These are phyloP conservation scores for Pipistrellus pygmaeus DNA, from an alignment of 2,797 vertebrate genomes.

Conservation along the genomic window DNA sequence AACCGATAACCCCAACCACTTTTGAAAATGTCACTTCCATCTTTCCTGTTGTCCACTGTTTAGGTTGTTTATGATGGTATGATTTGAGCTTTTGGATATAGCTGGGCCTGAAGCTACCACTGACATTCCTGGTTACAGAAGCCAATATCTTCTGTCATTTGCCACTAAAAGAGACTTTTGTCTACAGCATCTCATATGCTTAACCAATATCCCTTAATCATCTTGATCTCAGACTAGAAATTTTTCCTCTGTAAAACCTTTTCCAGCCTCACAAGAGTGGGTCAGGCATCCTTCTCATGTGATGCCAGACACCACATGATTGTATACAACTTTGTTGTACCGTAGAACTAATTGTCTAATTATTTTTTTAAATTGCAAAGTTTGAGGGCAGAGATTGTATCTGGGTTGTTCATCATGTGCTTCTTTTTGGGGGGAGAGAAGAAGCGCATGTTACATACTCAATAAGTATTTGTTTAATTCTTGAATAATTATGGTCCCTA, in stretches of 20 bases:
- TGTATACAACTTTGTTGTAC: background rate
- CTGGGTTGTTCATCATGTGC: background rate
- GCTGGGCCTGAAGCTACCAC: background rate
- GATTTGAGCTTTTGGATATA: background rate
- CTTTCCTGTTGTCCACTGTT: background rate
- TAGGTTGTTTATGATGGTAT: background rate
- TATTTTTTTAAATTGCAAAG: background rate
- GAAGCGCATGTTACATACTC: background rate
- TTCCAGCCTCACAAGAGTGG: background rate
- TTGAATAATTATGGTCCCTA: constrained; percentile 4
- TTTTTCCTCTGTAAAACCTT: background rate
- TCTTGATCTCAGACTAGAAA: background rate
- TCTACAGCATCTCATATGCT: background rate
- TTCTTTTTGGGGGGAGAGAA: background rate
- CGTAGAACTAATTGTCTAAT: background rate
- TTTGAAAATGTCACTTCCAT: background rate
- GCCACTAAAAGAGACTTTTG: background rate
- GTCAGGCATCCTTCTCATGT: background rate
- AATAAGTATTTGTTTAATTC: constrained; percentile 2
- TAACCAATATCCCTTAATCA: background rate
- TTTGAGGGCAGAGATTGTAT: background rate
- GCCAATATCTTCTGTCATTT: background rate
- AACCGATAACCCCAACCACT: background rate
- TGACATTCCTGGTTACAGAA: background rate
- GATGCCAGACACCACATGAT: background rate